Conservation (phyloP, 2,113 vertebrate species). For the Cololabis saira region DNA sequence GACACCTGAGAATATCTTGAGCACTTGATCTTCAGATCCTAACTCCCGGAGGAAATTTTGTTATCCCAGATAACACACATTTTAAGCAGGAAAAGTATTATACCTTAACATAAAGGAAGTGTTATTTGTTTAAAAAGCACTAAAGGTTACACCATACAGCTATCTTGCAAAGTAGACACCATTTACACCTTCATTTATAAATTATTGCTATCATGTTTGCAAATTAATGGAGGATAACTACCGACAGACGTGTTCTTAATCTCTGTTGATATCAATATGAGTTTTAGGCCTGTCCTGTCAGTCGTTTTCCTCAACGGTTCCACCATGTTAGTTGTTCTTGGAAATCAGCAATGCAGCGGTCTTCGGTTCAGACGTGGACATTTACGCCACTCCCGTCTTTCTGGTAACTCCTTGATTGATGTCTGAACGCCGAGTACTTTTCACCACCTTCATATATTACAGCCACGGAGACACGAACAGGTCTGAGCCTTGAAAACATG, state of each 20-base stretch:
- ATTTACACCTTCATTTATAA: too few relatives aligned
- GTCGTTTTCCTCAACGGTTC: background rate
- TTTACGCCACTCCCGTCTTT: conserved; percentile 9
- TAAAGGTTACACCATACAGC: background rate
- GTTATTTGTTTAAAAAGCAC: background rate
- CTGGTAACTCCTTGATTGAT: conserved; percentile 38
- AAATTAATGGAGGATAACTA: too few relatives aligned
- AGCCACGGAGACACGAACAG: conserved; percentile 55
- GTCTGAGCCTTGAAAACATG: conserved; percentile 48
- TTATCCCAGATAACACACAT: conserved; percentile 56
- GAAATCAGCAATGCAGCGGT: conserved; percentile 1
- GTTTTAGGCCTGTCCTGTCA: background rate
- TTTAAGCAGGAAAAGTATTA: conserved; percentile 24
- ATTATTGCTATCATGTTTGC: too few relatives aligned
- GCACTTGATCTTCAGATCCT: conserved; percentile 59
- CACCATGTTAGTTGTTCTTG: conserved; percentile 6
- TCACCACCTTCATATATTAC: conserved; percentile 27
- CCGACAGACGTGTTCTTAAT: too few relatives aligned
- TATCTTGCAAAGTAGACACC: background rate
- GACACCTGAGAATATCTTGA: conserved; percentile 71
- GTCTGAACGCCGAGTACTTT: conserved; percentile 50
- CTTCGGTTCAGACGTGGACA: background rate
- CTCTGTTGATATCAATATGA: too few relatives aligned
- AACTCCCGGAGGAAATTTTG: conserved; percentile 45
- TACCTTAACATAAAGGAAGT: background rate